Evolutionary conservation across 2,113 vertebrate genomes (phyloP).

Genomic region (Notiomystis cincta): DNA sequence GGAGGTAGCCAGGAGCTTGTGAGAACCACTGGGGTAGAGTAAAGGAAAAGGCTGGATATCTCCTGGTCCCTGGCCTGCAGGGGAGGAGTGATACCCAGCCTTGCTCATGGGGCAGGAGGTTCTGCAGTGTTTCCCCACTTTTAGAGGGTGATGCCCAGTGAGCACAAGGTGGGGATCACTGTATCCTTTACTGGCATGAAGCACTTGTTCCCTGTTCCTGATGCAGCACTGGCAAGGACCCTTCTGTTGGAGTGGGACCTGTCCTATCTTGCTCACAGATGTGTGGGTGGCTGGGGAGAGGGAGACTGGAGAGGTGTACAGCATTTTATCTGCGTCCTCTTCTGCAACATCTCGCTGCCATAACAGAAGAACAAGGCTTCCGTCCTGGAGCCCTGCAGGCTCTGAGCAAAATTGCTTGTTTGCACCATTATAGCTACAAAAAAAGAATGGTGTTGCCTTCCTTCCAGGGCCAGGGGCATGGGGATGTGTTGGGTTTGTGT

Average conservation of each 20-base stretch:
- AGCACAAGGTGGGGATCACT: not conserved
- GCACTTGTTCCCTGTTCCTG: not conserved
- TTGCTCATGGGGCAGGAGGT: not conserved
- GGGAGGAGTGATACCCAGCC: not conserved
- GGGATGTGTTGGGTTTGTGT: not conserved
- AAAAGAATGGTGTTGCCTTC: not conserved
- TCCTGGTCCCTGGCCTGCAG: not conserved
- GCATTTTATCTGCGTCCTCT: not conserved
- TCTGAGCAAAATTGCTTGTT: not conserved
- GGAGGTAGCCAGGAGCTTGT: not conserved
- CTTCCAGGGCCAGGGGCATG: not conserved
- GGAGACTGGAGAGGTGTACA: not conserved
- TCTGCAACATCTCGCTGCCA: not conserved
- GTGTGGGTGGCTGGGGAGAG: not conserved
- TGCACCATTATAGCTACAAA: not conserved
- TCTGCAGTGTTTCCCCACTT: not conserved
- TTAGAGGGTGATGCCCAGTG: not conserved
- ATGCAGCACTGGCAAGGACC: fast-evolving
- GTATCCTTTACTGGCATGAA: not conserved
- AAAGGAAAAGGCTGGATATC: not conserved
- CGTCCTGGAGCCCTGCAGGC: not conserved
- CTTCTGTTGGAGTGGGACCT: not conserved
- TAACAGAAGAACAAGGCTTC: not conserved
- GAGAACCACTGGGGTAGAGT: not conserved
- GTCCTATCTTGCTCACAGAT: not conserved